These are phyloP conservation scores for Gymnoscelis rufifasciata DNA, from an alignment of 2,888 invertebrate genomes.

Conservation along the genomic window DNA sequence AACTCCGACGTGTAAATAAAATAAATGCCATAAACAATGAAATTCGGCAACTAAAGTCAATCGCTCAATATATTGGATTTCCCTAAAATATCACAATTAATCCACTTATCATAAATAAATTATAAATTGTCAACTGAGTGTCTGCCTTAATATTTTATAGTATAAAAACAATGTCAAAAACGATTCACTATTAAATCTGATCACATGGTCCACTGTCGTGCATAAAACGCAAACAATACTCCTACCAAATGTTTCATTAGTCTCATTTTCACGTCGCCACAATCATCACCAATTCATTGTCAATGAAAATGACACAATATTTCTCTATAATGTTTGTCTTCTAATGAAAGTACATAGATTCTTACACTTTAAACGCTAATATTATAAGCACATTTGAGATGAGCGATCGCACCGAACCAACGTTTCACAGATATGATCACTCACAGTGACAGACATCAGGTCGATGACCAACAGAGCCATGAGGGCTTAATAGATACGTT, in stretches of 20 bases:
- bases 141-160: conserved; percentile 62
- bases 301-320: conserved; percentile 60
- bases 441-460: conserved; percentile 48
- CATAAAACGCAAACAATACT: conserved; percentile 68
- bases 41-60: conserved; percentile 51
- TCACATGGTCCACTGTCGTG: conserved; percentile 74
- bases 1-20: conserved; percentile 46
- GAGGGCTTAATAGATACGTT: conserved; percentile 43
- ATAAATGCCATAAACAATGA: conserved; percentile 53
- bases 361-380: conserved; percentile 62
- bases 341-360: conserved; percentile 67
- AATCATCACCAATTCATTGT: conserved; percentile 67
- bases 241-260: conserved; percentile 57
- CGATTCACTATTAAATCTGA: conserved; percentile 69
- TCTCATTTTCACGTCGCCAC: conserved; percentile 65
- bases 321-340: conserved; percentile 60
- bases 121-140: conserved; percentile 72
- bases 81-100: conserved; percentile 71
- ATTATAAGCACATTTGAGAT: conserved; percentile 48
- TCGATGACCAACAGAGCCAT: conserved; percentile 38
- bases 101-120: conserved; percentile 77
- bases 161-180: conserved; percentile 74
- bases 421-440: conserved; percentile 51
- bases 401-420: conserved; percentile 50
- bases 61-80: conserved; percentile 54